Base-by-base conservation (phyloP, 2,888 invertebrate species). In the Leucozona laternaria region DNA sequence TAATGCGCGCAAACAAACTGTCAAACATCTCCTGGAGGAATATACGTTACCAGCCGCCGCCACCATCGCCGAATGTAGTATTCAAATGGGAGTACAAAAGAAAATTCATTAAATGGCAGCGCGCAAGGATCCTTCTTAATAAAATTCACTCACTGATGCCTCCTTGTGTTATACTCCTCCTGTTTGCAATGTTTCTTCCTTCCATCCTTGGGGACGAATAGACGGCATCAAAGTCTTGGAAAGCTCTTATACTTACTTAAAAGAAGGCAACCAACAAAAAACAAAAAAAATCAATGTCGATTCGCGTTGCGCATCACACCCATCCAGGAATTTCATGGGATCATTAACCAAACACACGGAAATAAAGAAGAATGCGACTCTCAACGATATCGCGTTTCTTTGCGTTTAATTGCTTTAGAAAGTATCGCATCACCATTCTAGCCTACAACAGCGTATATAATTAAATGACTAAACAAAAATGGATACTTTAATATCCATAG, bases 361-460 rank as follows among this genome's bases (percentile, higher is more conserved):
- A 70, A 73, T 28, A 28, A 64, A 45, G 34, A 37, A 68, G 45
- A 62, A 70, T 79, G 73, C 68, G 78, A 57, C 45, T 75, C 60
- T 62, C 73, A 62, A 79, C 62, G 48, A 83, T 79, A 79, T 68
- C 68, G 37, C 73, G 60, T 71, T 77, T 77, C 48, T 17, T 64
- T 60, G 71, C 64, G 71, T 62, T 79, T 83, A 83, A 83, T 83
- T 79, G 83, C 83, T 83, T 79, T 70, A 75, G 48, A 79, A 78
- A 83, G 82, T 72, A 58, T 72, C 82, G 43, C 72, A 60, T 73
- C 72, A 82, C 66, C 78, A 82, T 73, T 78, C 60, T n/a, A 62
- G 57, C 48, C 22, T 25, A 6, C 40, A 5, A 25, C 45, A 28
- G 17, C 48, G 73, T 68, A 70, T 45, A 64, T 64, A 66, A 66